Evolutionary conservation across 2,888 invertebrate genomes (phyloP), one percentile per base, ranked within the genome.

Genomic region (Caenorhabditis plicata): DNA sequence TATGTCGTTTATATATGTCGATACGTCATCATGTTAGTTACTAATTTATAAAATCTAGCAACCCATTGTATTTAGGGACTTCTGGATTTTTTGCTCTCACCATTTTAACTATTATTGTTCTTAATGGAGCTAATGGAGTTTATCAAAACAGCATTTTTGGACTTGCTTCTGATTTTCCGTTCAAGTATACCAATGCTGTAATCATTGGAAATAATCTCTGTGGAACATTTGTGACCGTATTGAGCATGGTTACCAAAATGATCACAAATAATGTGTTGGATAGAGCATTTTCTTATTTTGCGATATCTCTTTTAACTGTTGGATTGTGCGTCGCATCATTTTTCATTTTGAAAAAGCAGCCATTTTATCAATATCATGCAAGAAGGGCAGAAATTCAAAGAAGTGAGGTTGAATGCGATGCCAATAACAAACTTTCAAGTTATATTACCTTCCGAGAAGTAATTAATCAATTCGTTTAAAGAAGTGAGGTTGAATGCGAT

Each of bases 101-200:
- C 9, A 82, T 85, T 80, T 60, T 78, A 19, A 76, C 82, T 13
- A 83, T 83, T 27, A 79, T 82, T 20, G 63, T 84, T 5, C 75
- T 84, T 33, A 85, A 85, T 71, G 89, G 88, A 86, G 88, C 89
- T 44, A 90, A 91, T 85, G 96, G 95, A 32, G 88, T 98, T 75
- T 98, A 94, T 84, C 78, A 78, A 60, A 71, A 68, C 54, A 55
- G 62, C 32, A 51, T 95, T 23, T 96, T 89, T 83, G 96, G 96
- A n/a, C 88, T 94, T 84, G 93, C 91, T 3, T 94, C 93, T 0
- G 89, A 90, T 68, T 85, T 96, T 49, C 95, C 95, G 0, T 63
- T 66, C 63, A 56, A 62, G 33, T 71, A 68, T 80, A 92, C 92
- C 0, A 95, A 94, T 69, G 94, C 93, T 46, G 90, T 96, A 55